Evolutionary conservation across 2,888 invertebrate genomes (phyloP), one percentile per base, ranked within the genome.

Genomic region (Mesochorus sp.): DNA sequence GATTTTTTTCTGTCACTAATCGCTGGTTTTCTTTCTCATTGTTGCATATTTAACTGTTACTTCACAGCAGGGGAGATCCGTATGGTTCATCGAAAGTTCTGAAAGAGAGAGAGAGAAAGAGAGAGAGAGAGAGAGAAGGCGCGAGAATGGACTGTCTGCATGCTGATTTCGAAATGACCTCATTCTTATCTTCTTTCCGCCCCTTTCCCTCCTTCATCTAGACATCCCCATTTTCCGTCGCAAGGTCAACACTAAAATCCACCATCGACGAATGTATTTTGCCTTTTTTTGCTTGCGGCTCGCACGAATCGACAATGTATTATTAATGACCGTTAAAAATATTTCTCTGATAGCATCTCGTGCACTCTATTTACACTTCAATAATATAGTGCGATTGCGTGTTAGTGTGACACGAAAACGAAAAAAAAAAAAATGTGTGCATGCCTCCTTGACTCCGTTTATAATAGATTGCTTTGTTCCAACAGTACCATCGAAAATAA

Each of bases 401-500:
- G 21, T 12, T 2, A 2, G n/a, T 31, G 21, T 17, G 5, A 49
- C 57, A 14, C 57, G 14, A 17, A 34, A 24, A 47, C 14, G 24
- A 28, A 17, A 1, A 8, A 34, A 55, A 3, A n/a, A n/a, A n/a
- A n/a, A n/a, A n/a, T n/a, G n/a, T n/a, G n/a, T n/a, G n/a, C n/a
- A n/a, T n/a, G n/a, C 4, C 26, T 34, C 14, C 19, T 44, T 26
- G 21, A 8, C 34, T 47, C 34, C 3, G 49, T 53, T 74, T 24
- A 73, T 66, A 1, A 39, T 19, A 1, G 49, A 64, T 51, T 37
- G 59, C 55, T 80, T 64, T 12, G 68, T 75, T 83, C 78, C 59
- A 44, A 72, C 85, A 93, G 93, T 80, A 90, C 89, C 34, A 93
- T 93, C 67, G 92, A 93, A 80, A 93, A 93, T 83, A 88, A 86